phyloP scores from a whole-genome alignment of 2,113 vertebrate species.

The Coryphaenoides rupestris region DNA sequence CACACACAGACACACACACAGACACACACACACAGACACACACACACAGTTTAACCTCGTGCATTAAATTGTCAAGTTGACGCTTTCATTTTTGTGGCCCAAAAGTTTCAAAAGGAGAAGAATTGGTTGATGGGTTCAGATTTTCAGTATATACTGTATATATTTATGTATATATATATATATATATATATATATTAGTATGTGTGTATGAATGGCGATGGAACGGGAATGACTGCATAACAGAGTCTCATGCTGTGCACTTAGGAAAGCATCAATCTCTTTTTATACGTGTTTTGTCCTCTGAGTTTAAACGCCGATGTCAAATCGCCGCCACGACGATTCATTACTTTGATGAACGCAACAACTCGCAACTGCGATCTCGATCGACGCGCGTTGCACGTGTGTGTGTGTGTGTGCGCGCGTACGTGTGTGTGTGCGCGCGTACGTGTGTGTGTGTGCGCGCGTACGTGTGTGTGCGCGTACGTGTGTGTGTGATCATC shows the following conservation, averaged over 20 bases:
- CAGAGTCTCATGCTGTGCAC: conserved; percentile 43
- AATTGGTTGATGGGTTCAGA: too few species aligned
- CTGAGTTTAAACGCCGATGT: conserved; percentile 5
- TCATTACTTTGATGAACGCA: conserved; percentile 22
- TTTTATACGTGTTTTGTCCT: conserved; percentile 31
- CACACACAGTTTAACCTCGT: too few species aligned
- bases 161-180: too few species aligned
- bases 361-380: too few species aligned
- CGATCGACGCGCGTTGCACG: conserved; percentile 26
- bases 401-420: not conserved
- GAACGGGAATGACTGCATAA: conserved; percentile 20
- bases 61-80: too few species aligned
- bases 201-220: too few species aligned
- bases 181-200: too few species aligned
- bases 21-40: too few species aligned
- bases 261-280: conserved; percentile 33
- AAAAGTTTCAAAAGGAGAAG: too few species aligned
- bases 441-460: not conserved
- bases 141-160: too few species aligned
- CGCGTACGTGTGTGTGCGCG: not conserved
- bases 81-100: too few species aligned
- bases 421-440: conserved; percentile 19
- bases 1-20: conserved; percentile 5
- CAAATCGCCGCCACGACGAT: conserved; percentile 5
- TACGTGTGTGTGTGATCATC: not conserved